These are phyloP conservation scores for Poeciliopsis occidentalis DNA, from an alignment of 2,113 vertebrate species.

Conservation along the genomic window DNA sequence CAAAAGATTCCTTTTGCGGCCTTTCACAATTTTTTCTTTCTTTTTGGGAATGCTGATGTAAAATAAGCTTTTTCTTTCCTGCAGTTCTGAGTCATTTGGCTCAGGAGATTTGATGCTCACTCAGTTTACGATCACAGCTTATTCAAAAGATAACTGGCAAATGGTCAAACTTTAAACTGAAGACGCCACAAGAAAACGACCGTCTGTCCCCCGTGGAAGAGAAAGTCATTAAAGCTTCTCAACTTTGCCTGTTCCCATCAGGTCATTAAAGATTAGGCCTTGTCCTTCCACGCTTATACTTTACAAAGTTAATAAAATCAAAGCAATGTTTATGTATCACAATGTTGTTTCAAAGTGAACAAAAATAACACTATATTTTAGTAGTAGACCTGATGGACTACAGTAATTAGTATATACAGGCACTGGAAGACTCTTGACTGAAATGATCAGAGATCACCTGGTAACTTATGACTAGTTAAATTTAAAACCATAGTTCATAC, in stretches of 20 bases:
- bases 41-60: slow-evolving; percentile 35
- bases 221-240: neutral
- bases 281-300: neutral
- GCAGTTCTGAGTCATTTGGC: slow-evolving; percentile 37
- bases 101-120: slow-evolving; percentile 31
- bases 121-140: slow-evolving; percentile 51
- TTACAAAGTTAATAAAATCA: neutral
- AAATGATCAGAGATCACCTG: too few species aligned
- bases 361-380: too few species aligned
- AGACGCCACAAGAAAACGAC: slow-evolving; percentile 12
- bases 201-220: neutral
- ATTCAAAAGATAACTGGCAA: slow-evolving; percentile 11
- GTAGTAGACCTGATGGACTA: too few species aligned
- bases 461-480: too few species aligned
- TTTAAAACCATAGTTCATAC: too few species aligned
- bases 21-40: slow-evolving; percentile 26
- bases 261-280: neutral
- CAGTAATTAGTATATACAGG: too few species aligned
- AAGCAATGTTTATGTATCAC: too few species aligned
- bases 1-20: slow-evolving; percentile 33
- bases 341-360: too few species aligned
- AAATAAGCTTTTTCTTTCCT: slow-evolving; percentile 44
- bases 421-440: too few species aligned
- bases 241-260: neutral
- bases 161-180: slow-evolving; percentile 32